These are phyloP conservation scores for Caloenas nicobarica DNA, from an alignment of 2,113 vertebrate genomes.

Conservation along the genomic window DNA sequence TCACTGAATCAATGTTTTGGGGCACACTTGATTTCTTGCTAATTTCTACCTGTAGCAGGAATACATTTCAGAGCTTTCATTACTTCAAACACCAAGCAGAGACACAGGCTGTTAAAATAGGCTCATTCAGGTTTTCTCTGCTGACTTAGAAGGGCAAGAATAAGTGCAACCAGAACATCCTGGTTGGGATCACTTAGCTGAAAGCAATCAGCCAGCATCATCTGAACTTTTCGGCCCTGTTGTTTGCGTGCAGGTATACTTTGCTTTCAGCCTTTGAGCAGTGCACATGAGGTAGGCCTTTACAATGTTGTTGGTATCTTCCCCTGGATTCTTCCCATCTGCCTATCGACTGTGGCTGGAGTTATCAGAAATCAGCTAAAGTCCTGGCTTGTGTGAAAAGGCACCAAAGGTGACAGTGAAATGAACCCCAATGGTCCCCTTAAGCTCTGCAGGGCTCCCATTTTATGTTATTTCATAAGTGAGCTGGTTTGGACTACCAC, in stretches of 20 bases:
- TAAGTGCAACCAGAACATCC: neutral
- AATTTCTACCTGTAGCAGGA: neutral
- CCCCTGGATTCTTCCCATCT: neutral
- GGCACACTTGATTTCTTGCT: neutral
- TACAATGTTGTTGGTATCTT: neutral
- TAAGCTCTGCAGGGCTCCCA: neutral
- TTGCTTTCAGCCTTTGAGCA: neutral
- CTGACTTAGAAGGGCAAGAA: neutral
- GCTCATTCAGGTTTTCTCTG: neutral
- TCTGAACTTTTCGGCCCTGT: neutral
- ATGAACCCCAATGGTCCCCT: neutral
- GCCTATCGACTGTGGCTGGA: neutral
- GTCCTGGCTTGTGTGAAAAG: neutral
- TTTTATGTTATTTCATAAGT: neutral
- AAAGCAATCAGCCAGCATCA: neutral
- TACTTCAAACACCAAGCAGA: neutral
- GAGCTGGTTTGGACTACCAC: neutral
- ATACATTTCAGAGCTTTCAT: neutral
- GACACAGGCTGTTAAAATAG: neutral
- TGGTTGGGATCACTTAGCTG: neutral
- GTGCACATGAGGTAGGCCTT: neutral
- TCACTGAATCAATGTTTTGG: neutral
- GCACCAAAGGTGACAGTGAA: neutral
- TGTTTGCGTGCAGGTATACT: neutral
- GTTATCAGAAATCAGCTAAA: slow-evolving; percentile 1